Conservation (phyloP, 2,113 vertebrate species). For the Pedetes capensis region DNA sequence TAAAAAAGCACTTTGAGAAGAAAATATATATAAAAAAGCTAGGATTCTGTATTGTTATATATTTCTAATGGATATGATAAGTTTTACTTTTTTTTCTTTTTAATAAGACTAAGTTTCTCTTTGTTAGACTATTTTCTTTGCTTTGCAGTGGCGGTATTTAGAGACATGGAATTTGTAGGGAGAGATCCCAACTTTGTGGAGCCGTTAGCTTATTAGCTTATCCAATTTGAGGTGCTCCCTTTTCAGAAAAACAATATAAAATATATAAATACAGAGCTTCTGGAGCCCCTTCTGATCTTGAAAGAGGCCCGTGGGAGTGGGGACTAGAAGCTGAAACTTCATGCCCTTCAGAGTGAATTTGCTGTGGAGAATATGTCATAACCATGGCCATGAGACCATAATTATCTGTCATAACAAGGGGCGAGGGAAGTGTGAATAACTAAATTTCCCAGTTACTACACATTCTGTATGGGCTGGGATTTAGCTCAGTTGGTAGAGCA, state of each 20-base stretch:
- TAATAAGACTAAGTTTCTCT: neutral
- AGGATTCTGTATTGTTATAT: neutral
- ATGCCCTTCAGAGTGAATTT: neutral
- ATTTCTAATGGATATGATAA: neutral
- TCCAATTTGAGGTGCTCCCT: neutral
- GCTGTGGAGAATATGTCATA: neutral
- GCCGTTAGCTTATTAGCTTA: neutral
- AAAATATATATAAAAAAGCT: neutral
- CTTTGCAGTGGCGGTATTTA: neutral
- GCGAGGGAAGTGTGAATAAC: neutral
- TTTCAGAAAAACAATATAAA: slow-evolving; percentile 8
- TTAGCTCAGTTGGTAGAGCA: too few relatives aligned
- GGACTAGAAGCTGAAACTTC: neutral
- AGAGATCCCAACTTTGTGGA: neutral
- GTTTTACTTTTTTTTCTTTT: neutral
- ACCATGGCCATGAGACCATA: neutral
- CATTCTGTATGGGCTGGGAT: neutral
- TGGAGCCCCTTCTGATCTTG: neutral
- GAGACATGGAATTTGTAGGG: neutral
- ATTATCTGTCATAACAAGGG: neutral
- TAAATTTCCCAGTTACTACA: neutral
- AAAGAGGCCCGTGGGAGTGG: neutral
- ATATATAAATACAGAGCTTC: neutral
- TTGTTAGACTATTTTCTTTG: neutral
- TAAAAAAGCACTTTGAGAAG: neutral